A percentile compares a stretch with the other conserved stretches of the same genome.
Conservation (phyloP, 92 coral and sea anemone genomes). For the Epizoanthus ramosus region DNA sequence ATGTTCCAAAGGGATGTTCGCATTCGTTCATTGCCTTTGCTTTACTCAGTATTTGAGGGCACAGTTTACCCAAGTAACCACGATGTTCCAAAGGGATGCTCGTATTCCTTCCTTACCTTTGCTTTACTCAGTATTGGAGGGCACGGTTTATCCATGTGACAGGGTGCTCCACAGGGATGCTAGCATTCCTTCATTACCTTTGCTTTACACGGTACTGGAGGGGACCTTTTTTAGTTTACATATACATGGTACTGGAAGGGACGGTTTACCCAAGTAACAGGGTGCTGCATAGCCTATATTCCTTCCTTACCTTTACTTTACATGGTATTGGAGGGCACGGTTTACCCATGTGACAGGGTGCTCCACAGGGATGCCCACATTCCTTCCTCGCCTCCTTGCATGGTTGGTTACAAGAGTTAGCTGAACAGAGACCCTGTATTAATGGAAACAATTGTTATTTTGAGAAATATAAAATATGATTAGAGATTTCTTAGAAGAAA, state of each 20-base stretch:
- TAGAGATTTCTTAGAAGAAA: neutral
- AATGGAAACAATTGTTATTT: neutral
- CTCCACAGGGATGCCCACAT: slow-evolving; percentile 90
- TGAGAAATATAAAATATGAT: neutral
- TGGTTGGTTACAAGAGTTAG: slow-evolving; percentile 75
- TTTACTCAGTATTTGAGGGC: too few relatives aligned
- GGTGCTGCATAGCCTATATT: slow-evolving; percentile 81
- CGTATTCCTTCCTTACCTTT: too few relatives aligned
- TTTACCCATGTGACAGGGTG: slow-evolving; percentile 73
- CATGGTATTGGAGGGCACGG: slow-evolving; percentile 79
- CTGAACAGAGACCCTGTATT: slow-evolving; percentile 75
- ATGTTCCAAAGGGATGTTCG: too few relatives aligned
- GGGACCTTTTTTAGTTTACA: too few relatives aligned
- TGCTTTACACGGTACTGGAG: too few relatives aligned
- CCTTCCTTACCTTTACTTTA: slow-evolving; percentile 76
- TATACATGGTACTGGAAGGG: slow-evolving; percentile 57
- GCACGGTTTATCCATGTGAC: too few relatives aligned
- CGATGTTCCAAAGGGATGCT: too few relatives aligned
- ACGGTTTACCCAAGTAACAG: slow-evolving; percentile 73
- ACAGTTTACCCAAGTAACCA: too few relatives aligned
- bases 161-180: too few relatives aligned
- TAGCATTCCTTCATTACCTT: too few relatives aligned
- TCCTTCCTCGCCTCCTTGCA: slow-evolving; percentile 75
- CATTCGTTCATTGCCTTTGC: too few relatives aligned
- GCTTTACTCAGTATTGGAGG: too few relatives aligned